Evolutionary conservation across 2,797 vertebrate species (phyloP), one percentile per base, ranked within the genome.

Genomic region (Pangasius mekongensis): DNA sequence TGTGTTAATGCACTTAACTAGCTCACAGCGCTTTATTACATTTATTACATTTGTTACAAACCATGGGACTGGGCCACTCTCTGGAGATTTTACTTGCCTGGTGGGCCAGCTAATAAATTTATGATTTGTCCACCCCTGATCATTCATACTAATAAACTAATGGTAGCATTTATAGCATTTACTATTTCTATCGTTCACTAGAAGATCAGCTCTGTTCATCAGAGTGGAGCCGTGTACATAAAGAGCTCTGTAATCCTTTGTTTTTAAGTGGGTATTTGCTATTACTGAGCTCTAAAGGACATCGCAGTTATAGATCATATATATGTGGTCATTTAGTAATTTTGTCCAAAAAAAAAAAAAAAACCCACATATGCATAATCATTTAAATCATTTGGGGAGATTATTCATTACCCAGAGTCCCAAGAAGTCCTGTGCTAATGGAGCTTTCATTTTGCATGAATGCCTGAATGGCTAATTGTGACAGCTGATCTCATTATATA

Each of bases 401-500:
- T 62, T 27, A 43, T 82, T 82, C 22, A 2, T 20, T 10, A 20
- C 20, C 30, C 3, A 52, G 30, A 2, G 27, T 2, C 47, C 9
- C 7, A 18, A n/a, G 14, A 52, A 30, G 54, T 58, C 58, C 24
- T 43, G 58, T 62, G 22, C 36, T 62, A 82, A 58, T 58, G n/a
- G 74, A 54, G 74, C 24, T 54, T 78, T 20, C 76, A 78, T 7
- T 16, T 30, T 78, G n/a, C 33, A 16, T 54, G 74, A 77, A 52
- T 52, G 43, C 47, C 47, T 77, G 27, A n/a, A 52, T 18, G 52
- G 76, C 49, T 78, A 78, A 33, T 80, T 36, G 76, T 56, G 76
- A 2, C 52, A 80, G 76, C 49, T 22, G 76, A 30, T 56, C n/a
- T 80, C 49, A 80, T 78, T 78, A 33, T 58, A 80, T 11, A 80